Evolutionary conservation across 2,888 invertebrate genomes (phyloP), one percentile per base, ranked within the genome.

Genomic region (Cephus pulcher): DNA sequence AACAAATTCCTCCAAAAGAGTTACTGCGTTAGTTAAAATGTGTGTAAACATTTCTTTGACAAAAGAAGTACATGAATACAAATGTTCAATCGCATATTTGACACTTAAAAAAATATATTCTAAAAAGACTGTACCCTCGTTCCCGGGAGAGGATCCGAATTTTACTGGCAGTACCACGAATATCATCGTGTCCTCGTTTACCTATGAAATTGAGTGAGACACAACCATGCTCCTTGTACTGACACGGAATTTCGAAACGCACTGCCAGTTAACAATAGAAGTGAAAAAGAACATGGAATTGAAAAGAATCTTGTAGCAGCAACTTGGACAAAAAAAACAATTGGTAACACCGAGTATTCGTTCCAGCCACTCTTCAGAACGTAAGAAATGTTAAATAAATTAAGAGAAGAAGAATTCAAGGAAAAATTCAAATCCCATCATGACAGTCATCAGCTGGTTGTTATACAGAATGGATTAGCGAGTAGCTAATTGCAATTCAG

Each of bases 401-500:
- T 23, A 56, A 56, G 23, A 56, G 23, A 9, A 23, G 23, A 2
- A 9, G 2, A 56, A 23, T 23, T 56, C 56, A 23, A 23, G 23
- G 56, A 23, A 56, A 56, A 56, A 56, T 56, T 56, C 9, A 56
- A 56, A 56, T 56, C 23, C 56, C 56, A 56, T 56, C 23, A 56
- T 56, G 23, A 56, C 56, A 56, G 23, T 56, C 40, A 40, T 40
- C 56, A 56, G 56, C 56, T 56, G 23, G 23, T 15, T 23, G 9
- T 56, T 23, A 56, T 23, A 23, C 23, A 23, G 23, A 23, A 56
- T 56, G 23, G 56, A 56, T 56, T 56, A 56, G 56, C 56, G 23
- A 37, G 69, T 75, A 81, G 79, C 79, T 81, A 82, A 83, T 83
- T 83, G 82, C 82, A 75, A 81, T 79, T 82, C 79, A 81, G 82